Conservation (phyloP, 2,113 vertebrate genomes). For the Oreotragus oreotragus region DNA sequence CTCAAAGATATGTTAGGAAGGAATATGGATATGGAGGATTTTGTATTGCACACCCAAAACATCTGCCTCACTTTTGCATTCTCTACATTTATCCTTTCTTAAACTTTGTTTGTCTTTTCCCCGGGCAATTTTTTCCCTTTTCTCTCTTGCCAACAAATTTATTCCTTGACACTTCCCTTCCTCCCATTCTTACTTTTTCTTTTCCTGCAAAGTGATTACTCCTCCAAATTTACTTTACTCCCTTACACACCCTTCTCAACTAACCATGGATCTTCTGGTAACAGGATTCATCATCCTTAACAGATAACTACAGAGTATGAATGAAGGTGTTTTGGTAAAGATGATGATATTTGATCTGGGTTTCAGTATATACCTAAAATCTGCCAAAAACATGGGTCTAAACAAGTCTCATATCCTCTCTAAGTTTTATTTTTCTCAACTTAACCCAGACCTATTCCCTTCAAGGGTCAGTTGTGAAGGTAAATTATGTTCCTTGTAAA, state of each 20-base stretch:
- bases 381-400: background rate
- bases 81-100: background rate
- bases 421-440: background rate
- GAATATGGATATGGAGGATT: background rate
- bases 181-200: background rate
- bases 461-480: background rate
- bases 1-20: background rate
- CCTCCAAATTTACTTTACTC: background rate
- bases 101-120: background rate
- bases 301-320: background rate
- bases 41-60: background rate
- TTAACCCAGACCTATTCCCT: background rate
- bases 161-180: background rate
- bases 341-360: background rate
- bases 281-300: background rate
- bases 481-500: background rate
- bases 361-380: background rate
- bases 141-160: background rate
- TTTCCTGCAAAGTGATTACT: background rate
- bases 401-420: background rate
- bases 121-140: background rate
- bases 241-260: background rate
- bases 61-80: background rate
- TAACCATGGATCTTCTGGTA: background rate
- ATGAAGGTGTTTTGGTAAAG: background rate